Conservation (phyloP, 2,113 vertebrate species). For the Chlorodrepanis virens region DNA sequence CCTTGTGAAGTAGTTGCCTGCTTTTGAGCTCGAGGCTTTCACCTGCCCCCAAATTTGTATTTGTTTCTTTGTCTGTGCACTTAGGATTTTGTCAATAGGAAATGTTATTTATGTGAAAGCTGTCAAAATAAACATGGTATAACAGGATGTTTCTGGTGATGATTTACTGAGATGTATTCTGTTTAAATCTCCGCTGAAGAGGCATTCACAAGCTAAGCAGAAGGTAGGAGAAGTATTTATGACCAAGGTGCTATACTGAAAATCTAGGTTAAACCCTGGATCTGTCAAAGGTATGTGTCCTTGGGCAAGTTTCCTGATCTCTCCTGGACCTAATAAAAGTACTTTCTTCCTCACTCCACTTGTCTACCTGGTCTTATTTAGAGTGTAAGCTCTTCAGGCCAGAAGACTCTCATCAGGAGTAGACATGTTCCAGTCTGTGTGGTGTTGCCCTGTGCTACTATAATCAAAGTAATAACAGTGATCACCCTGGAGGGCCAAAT, state of each 20-base stretch:
- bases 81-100: not conserved
- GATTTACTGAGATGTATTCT: not conserved
- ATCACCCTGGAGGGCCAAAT: conserved; percentile 13
- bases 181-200: not conserved
- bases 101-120: not conserved
- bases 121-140: not conserved
- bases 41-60: not conserved
- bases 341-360: conserved; percentile 29
- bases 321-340: not conserved
- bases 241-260: not conserved
- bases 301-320: conserved; percentile 19
- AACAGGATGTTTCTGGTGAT: not conserved
- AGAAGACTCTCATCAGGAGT: not conserved
- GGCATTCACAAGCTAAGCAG: not conserved
- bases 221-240: not conserved
- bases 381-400: not conserved
- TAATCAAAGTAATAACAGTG: conserved; percentile 24
- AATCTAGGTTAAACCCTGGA: conserved; percentile 14
- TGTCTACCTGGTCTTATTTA: conserved; percentile 34
- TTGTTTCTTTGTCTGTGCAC: not conserved
- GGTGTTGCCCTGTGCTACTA: not conserved
- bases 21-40: not conserved
- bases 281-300: conserved; percentile 5
- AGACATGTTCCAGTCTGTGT: not conserved
- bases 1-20: not conserved